A percentile compares a stretch with the other conserved stretches of the same genome.
phyloP scores from a whole-genome alignment of 2,888 invertebrate genomes.

The Drosophila acutilabella region DNA sequence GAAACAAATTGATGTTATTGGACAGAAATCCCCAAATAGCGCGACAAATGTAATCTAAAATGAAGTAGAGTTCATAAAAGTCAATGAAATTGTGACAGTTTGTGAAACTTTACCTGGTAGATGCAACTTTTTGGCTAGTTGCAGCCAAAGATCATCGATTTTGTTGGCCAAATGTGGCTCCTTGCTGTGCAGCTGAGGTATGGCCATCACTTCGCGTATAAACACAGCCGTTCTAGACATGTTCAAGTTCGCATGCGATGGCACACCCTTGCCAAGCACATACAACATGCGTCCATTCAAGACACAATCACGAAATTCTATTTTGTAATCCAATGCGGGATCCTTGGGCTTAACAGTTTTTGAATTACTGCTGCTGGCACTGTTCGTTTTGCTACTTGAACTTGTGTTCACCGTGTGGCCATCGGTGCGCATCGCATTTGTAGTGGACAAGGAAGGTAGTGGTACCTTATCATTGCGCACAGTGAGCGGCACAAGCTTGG shows the following conservation, averaged over 20 bases:
- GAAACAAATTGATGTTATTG: slow-evolving; percentile 67
- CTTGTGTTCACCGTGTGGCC: too few relatives aligned
- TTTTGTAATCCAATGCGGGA: slow-evolving; percentile 21
- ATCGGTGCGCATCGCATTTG: background rate
- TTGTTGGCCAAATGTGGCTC: slow-evolving; percentile 10
- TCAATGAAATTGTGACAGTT: background rate
- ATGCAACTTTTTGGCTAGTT: slow-evolving; percentile 56
- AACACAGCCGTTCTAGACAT: slow-evolving; percentile 58
- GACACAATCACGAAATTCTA: slow-evolving; percentile 49
- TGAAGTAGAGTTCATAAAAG: background rate
- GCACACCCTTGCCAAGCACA: slow-evolving; percentile 27
- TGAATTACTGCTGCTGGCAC: background rate
- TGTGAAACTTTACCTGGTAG: slow-evolving; percentile 56
- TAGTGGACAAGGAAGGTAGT: background rate
- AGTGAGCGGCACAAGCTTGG: slow-evolving; percentile 22
- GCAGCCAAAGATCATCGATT: slow-evolving; percentile 56
- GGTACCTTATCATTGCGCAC: slow-evolving; percentile 11
- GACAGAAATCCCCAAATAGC: slow-evolving; percentile 70
- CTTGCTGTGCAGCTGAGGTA: slow-evolving; percentile 70
- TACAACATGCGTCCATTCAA: slow-evolving; percentile 39
- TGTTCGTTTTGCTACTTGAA: too few relatives aligned
- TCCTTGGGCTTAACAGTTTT: background rate
- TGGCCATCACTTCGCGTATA: slow-evolving; percentile 72
- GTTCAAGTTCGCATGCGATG: slow-evolving; percentile 22
- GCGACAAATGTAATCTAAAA: slow-evolving; percentile 59